Evolutionary conservation across 2,797 vertebrate species (phyloP), one percentile per base, ranked within the genome.

Genomic region (Onychomys torridus): DNA sequence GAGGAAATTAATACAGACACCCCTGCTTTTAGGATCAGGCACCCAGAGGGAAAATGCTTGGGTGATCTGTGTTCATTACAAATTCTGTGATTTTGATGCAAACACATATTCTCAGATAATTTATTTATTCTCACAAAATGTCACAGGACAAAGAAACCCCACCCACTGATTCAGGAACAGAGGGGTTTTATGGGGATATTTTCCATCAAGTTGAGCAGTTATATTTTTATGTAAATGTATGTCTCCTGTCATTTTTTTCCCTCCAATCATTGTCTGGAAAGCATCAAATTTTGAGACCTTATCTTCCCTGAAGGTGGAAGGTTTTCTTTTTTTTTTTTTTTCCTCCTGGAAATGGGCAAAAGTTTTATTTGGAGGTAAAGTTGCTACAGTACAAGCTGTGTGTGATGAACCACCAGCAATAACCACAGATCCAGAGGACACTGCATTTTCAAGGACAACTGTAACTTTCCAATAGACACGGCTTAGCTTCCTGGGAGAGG

Each of bases 101-200:
- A 98, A 82, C 12, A 0, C 46, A 91, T 34, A 67, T 59, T 21
- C 94, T 97, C 82, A 59, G 81, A 95, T 97, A 97, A 98, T 97
- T 89, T 97, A 97, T 96, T 97, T 96, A 86, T 93, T 92, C 95
- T 93, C 97, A 94, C 57, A 96, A 96, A 97, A 96, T 97, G 93
- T 95, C 97, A 96, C 29, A 67, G 79, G 27, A 63, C 84, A 75
- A 83, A 40, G 91, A 93, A 96, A 95, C 49, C 32, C n/a, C 78
- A 91, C 89, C 11, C 6, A n/a, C 61, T 76, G 83, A 49, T 52
- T 97, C 86, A 37, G 93, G 84, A 63, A 96, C 25, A 69, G 84
- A 63, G 94, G 87, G 46, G 69, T 78, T 95, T 94, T 86, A 83
- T 82, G 84, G 57, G 94, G 92, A 76, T 76, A 92, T 96, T 97